Evolutionary conservation across 1,140 invertebrate species (phyloP).

Genomic region (Ruditapes philippinarum): DNA sequence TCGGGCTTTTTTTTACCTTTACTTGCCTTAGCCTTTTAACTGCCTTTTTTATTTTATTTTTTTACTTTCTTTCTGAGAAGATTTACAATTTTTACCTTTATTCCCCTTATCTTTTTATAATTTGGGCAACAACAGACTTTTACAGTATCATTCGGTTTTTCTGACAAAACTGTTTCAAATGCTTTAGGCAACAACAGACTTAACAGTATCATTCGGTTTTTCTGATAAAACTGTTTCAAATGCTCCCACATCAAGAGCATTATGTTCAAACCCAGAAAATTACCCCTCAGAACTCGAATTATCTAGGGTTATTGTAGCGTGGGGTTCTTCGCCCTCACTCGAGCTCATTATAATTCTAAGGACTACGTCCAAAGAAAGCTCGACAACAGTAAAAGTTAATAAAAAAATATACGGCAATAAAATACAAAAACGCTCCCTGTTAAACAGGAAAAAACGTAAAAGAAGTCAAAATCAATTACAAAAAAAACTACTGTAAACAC

Average conservation of each 20-base stretch:
- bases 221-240: not conserved
- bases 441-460: no score
- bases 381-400: no score
- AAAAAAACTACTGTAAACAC: no score
- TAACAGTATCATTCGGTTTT: not conserved
- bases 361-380: constrained; percentile 11
- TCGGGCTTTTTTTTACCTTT: not conserved
- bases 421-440: no score
- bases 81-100: not conserved
- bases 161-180: no score
- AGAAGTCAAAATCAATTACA: no score
- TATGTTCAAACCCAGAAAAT: not conserved
- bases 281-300: not conserved
- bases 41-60: not conserved
- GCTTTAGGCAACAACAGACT: no score
- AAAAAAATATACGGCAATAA: no score
- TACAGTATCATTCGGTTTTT: no score
- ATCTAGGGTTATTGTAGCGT: not conserved
- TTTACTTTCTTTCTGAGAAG: not conserved
- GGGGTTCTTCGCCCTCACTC: constrained; percentile 3
- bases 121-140: no score
- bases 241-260: not conserved
- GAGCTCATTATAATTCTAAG: constrained; percentile 4
- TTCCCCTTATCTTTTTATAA: no score
- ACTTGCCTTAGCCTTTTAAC: not conserved